A percentile compares a stretch with the other conserved stretches of the same genome.
These are phyloP conservation scores for Drosophila macrospina DNA, from an alignment of 2,888 invertebrate genomes.

Conservation along the genomic window DNA sequence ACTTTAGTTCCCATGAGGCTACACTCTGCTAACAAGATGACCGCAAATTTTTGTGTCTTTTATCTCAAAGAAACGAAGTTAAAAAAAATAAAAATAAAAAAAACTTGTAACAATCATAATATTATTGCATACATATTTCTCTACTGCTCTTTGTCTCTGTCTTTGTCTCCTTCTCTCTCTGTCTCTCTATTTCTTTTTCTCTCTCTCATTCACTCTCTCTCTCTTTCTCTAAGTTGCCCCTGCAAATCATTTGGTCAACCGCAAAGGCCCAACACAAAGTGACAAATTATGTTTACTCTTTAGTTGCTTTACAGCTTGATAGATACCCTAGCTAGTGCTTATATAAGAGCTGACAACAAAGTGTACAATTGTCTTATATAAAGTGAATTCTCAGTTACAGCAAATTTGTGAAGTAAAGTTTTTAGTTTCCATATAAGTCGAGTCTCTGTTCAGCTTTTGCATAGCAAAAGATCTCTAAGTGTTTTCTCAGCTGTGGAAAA, in stretches of 20 bases:
- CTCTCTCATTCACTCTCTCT: background rate
- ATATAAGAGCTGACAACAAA: too few relatives aligned
- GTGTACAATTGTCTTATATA: too few relatives aligned
- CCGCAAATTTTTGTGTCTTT: conserved; percentile 59
- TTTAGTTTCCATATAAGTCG: too few relatives aligned
- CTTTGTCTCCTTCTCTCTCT: conserved; percentile 1
- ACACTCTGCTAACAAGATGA: conserved; percentile 61
- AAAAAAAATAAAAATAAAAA: background rate
- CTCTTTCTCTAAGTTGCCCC: conserved; percentile 13
- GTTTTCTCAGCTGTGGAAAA: too few relatives aligned
- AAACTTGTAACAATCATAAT: conserved; percentile 35
- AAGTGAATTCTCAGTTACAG: too few relatives aligned
- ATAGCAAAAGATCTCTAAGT: too few relatives aligned
- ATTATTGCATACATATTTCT: conserved; percentile 11
- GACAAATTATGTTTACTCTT: conserved; percentile 8
- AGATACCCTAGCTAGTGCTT: conserved; percentile 6
- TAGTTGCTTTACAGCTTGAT: background rate
- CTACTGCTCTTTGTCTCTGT: background rate
- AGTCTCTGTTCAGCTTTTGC: too few relatives aligned
- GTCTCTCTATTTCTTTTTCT: background rate
- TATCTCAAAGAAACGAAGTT: conserved; percentile 22
- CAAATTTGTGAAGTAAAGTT: too few relatives aligned
- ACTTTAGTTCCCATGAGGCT: conserved; percentile 46
- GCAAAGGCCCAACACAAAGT: conserved; percentile 27
- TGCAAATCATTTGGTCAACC: conserved; percentile 43